A percentile compares a stretch with the other conserved stretches of the same genome.
These are phyloP conservation scores for Nothoprocta pentlandii DNA, from an alignment of 2,113 vertebrate species.

Conservation along the genomic window DNA sequence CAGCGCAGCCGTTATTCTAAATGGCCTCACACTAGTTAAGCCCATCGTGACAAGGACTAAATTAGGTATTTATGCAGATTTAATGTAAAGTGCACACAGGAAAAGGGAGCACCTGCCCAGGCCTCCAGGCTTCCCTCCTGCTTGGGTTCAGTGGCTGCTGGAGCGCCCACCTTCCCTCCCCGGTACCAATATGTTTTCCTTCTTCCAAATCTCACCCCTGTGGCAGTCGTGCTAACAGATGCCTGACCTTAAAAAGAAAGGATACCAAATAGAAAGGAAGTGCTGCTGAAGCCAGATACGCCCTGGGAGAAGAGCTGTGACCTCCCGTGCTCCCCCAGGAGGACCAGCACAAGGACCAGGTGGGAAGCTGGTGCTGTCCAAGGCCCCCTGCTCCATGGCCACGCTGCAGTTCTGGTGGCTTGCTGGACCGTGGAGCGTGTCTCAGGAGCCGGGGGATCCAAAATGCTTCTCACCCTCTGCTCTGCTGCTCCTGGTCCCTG, in stretches of 20 bases:
- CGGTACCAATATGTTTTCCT: not conserved
- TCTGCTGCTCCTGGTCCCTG: not conserved
- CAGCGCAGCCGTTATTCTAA: not conserved
- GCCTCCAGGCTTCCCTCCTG: not conserved
- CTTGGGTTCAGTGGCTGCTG: not conserved
- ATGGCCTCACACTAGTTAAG: not conserved
- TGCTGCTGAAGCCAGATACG: not conserved
- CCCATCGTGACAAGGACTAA: not conserved
- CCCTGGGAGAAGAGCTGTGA: not conserved
- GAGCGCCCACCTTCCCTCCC: not conserved
- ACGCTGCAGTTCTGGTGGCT: not conserved
- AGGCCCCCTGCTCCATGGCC: not conserved
- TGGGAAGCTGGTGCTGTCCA: no score
- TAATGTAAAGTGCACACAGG: not conserved
- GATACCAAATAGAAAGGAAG: not conserved
- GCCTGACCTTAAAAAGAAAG: not conserved
- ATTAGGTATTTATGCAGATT: not conserved
- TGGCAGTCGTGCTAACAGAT: not conserved
- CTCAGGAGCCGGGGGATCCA: not conserved
- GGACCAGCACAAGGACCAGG: no score
- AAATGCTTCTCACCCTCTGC: not conserved
- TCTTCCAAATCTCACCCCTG: not conserved
- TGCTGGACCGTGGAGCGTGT: accelerated
- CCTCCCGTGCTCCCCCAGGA: not conserved
- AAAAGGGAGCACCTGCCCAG: not conserved